These are phyloP conservation scores for Nephila pilipes DNA, from an alignment of 1,140 invertebrate genomes.

Conservation along the genomic window DNA sequence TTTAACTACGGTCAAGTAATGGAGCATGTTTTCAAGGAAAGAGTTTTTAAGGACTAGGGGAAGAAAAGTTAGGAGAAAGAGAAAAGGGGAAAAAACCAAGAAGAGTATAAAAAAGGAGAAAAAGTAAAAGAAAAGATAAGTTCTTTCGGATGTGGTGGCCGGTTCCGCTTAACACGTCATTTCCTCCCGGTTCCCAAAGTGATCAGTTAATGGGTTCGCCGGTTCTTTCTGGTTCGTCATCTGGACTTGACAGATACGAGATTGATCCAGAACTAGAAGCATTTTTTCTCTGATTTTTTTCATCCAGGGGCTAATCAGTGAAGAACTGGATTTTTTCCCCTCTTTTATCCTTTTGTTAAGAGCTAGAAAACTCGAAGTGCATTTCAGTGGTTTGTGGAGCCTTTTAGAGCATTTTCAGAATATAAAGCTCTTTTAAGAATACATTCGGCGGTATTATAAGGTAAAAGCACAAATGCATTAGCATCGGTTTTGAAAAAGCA, in stretches of 20 bases:
- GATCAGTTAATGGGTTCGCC: conserved; percentile 77
- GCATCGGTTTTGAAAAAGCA: background rate
- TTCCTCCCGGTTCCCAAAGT: conserved; percentile 76
- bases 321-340: conserved; percentile 43
- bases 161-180: conserved; percentile 77
- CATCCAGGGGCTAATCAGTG: conserved; percentile 60
- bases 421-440: too few relatives aligned
- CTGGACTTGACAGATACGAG: conserved; percentile 75
- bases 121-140: conserved; percentile 63
- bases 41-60: conserved; percentile 59
- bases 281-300: conserved; percentile 42
- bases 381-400: background rate
- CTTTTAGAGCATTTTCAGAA: background rate
- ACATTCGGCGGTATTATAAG: background rate
- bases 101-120: conserved; percentile 57
- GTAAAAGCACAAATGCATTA: background rate
- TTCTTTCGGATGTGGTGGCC: conserved; percentile 73
- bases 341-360: conserved; percentile 6
- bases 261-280: conserved; percentile 70
- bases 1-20: conserved; percentile 70
- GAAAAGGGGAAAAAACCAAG: conserved; percentile 11
- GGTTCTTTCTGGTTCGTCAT: conserved; percentile 75
- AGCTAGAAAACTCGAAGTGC: background rate
- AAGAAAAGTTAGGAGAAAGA: background rate
- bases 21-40: conserved; percentile 70